Percentiles rank a stretch among this genome's conserved stretches.
Conservation (phyloP, 1,140 invertebrate genomes). For the Bactericera cockerelli region DNA sequence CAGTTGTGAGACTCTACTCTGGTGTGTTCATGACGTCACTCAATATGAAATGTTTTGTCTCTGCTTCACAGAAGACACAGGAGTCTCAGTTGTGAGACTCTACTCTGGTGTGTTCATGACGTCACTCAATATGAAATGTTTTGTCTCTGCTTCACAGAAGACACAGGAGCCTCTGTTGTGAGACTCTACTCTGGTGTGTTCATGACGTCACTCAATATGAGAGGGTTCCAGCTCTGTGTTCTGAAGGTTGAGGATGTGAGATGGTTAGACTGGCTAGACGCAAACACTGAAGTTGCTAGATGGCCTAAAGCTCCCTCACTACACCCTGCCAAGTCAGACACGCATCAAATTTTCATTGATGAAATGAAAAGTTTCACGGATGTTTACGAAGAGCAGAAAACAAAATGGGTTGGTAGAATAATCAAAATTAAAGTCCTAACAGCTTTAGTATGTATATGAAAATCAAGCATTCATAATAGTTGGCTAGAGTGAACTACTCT, state of each 20-base stretch:
- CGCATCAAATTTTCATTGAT: neutral
- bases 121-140: conserved; percentile 63
- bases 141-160: too few species aligned
- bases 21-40: conserved; percentile 64
- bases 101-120: conserved; percentile 60
- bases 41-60: conserved; percentile 66
- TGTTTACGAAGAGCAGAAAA: neutral
- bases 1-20: conserved; percentile 44
- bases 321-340: neutral
- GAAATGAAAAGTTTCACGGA: conserved; percentile 8
- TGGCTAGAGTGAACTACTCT: too few species aligned
- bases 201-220: conserved; percentile 69
- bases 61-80: too few species aligned
- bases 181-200: conserved; percentile 52
- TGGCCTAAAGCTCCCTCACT: conserved; percentile 31
- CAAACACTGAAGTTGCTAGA: conserved; percentile 36
- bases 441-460: too few species aligned
- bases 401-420: neutral
- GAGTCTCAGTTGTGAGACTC: conserved; percentile 39
- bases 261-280: conserved; percentile 40
- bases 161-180: conserved; percentile 37
- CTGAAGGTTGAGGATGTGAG: conserved; percentile 37
- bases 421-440: too few species aligned
- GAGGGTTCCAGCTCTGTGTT: conserved; percentile 58
- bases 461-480: too few species aligned